Evolutionary conservation across 2,113 vertebrate genomes (phyloP), one percentile per base, ranked within the genome.

Genomic region (Hemibagrus wyckioides): DNA sequence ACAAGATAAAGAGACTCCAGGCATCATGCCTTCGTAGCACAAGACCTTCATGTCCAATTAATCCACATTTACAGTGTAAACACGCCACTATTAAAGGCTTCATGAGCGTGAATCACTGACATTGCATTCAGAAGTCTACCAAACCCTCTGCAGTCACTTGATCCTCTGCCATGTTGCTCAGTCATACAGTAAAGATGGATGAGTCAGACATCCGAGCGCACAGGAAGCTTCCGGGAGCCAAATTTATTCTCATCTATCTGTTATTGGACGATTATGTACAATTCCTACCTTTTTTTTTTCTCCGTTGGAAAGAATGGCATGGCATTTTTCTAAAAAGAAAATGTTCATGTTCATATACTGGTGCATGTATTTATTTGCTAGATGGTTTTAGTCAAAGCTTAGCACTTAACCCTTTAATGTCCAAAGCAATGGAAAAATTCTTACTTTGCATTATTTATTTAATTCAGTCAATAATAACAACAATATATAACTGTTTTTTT

Each of bases 1-100:
- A n/a, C 41, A 48, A 19, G 87, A 90, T 83, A 86, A 89, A 87
- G 81, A 90, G 82, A 6, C 33, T 59, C 6, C 10, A 11, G 19
- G n/a, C 2, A 52, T 30, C 48, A 30, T 52, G 48, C 75, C 17
- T 79, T 54, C 19, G 15, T 39, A 80, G 33, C 6, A 6, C 84
- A 33, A n/a, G 44, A 69, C 41, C 41, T 48, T 69, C 28, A 13
- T 0, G 23, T 69, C 5, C 48, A 71, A 54, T 69, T 54, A 50
- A 33, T 33, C 7, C 59, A 52, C 48, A 73, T 57, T 39, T 84
- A 73, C 69, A 84, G 52, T 71, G 25, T 57, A 84, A 52, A 83
- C 82, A 52, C 13, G 10, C 19, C n/a, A 48, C 28, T 80, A 56
- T 80, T 56, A 56, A 54, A 80, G 77, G 48, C 54, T 61, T 23